These are phyloP conservation scores for Eulemur rubriventer DNA, from an alignment of 2,797 vertebrate species.

Conservation along the genomic window DNA sequence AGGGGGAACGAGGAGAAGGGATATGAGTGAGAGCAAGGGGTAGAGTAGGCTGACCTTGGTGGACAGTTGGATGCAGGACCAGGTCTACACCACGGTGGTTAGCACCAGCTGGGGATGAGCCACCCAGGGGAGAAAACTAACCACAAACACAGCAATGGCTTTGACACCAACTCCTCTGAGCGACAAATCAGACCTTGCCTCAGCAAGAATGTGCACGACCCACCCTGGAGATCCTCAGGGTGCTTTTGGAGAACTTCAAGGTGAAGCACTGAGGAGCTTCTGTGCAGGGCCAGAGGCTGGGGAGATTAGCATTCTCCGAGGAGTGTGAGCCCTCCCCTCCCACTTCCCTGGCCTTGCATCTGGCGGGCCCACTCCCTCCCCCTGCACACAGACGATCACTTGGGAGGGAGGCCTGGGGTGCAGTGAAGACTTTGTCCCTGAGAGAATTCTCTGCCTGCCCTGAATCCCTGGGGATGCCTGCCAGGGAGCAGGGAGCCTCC, in stretches of 20 bases:
- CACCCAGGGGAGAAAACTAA: no score
- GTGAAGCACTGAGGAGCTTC: not conserved
- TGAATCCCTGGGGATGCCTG: not conserved
- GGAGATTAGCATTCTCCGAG: not conserved
- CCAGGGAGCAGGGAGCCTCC: not conserved
- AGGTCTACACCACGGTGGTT: not conserved
- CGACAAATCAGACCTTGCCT: not conserved
- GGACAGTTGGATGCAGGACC: not conserved
- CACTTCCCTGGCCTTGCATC: not conserved
- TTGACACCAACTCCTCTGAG: not conserved
- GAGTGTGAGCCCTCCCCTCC: no score
- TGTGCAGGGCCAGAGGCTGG: not conserved
- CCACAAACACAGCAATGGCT: accelerated
- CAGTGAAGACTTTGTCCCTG: not conserved
- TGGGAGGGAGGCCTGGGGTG: not conserved
- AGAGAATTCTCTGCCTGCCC: not conserved
- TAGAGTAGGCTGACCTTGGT: not conserved
- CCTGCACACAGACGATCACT: not conserved
- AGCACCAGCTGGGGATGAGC: not conserved
- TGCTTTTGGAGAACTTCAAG: not conserved
- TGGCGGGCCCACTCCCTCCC: accelerated
- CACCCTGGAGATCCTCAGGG: not conserved
- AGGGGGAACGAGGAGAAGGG: not conserved
- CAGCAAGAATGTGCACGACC: no score
- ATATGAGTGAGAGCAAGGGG: not conserved